Evolutionary conservation across 2,888 invertebrate genomes (phyloP), one percentile per base, ranked within the genome.

Genomic region (Strigamia maritima): DNA sequence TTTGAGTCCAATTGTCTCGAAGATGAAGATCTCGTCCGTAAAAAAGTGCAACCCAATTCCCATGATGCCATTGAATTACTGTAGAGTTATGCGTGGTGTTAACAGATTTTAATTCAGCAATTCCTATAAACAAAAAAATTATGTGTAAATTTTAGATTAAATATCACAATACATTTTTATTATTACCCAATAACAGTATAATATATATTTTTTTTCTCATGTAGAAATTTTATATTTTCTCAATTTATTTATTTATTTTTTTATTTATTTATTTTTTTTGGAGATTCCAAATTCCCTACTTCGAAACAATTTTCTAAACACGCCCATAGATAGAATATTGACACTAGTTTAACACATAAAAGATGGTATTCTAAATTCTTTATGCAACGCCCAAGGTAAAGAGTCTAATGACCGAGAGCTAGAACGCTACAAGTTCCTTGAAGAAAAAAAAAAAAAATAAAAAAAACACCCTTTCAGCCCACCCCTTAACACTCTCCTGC

Each of bases 341-440:
- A 54, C 54, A 54, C 19, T 54, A 19, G n/a, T 6, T 19, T 7
- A 54, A 22, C 54, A n/a, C 54, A 19, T 19, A 70, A 70, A n/a
- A 70, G 70, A 28, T 70, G 70, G 12, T 70, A 54, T 54, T 70
- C 70, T 28, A 70, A 70, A 70, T 70, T 70, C 28, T 26, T 60
- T 2, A 28, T 26, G 28, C 26, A 70, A 26, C 70, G 70, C 70
- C 70, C 70, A 70, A 70, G 70, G 70, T 70, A 70, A 70, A 70
- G 70, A 70, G 70, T 70, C 70, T 70, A 70, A 70, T 70, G 70
- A 70, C 70, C 70, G 70, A 70, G 26, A 26, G 70, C 70, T 26
- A 28, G 28, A 26, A 2, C 70, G 14, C 14, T 26, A 16, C 70
- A n/a, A 70, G 70, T 70, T 70, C 70, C 70, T 70, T 70, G 70